These are phyloP conservation scores for Gephyroberyx darwinii DNA, from an alignment of 2,797 vertebrate genomes.

Conservation along the genomic window DNA sequence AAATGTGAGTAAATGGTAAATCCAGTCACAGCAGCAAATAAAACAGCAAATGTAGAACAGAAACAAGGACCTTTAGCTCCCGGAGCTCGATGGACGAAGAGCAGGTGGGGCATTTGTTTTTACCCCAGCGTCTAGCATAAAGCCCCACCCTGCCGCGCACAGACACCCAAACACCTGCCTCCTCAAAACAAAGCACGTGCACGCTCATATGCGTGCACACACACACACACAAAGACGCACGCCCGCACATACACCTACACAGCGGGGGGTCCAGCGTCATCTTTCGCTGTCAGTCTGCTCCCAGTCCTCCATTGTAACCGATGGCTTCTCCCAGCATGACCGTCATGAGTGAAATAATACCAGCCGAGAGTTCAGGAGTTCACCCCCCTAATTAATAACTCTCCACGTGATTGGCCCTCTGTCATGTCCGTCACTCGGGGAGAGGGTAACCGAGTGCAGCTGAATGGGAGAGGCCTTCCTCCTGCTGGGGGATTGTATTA, in stretches of 20 bases:
- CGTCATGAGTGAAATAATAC: slow-evolving; percentile 49
- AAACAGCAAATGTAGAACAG: not conserved
- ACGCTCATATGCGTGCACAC: not conserved
- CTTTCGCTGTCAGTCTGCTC: slow-evolving; percentile 21
- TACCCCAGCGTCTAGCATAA: slow-evolving; percentile 17
- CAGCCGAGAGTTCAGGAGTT: slow-evolving; percentile 70
- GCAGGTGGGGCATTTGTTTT: slow-evolving; percentile 37
- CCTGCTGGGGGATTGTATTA: slow-evolving; percentile 28
- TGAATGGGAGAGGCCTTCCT: slow-evolving; percentile 33
- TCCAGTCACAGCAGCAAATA: too few species aligned
- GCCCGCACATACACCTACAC: slow-evolving; percentile 29
- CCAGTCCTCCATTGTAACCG: slow-evolving; percentile 27
- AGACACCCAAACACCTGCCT: slow-evolving; percentile 34
- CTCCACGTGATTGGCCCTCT: slow-evolving; percentile 31
- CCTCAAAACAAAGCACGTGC: not conserved
- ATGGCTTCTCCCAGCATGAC: slow-evolving; percentile 54
- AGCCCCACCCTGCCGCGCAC: slow-evolving; percentile 7
- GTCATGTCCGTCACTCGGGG: slow-evolving; percentile 4
- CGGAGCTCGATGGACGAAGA: not conserved
- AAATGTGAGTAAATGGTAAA: too few species aligned
- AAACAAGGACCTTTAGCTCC: not conserved
- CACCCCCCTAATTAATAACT: slow-evolving; percentile 66
- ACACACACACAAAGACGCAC: slow-evolving; percentile 25
- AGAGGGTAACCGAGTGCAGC: not conserved
- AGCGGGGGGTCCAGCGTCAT: slow-evolving; percentile 27